Evolutionary conservation across 2,888 invertebrate species (phyloP), one percentile per base, ranked within the genome.

Genomic region (Ephialtes manifestator): DNA sequence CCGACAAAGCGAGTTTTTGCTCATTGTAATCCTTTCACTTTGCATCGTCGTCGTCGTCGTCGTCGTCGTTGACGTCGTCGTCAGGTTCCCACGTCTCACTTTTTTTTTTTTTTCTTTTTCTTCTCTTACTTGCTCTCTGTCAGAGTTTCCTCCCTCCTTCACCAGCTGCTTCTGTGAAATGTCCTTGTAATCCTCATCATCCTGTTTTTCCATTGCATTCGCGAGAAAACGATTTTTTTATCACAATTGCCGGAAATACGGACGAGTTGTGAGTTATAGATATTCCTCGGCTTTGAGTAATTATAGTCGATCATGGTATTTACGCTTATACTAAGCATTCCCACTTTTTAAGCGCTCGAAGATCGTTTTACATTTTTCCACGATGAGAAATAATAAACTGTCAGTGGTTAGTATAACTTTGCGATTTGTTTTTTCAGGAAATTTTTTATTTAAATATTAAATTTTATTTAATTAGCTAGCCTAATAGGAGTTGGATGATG

Each of bases 11-110:
- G 81, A 79, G 75, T 72, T 81, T 77, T 80, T 85, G 86, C 72
- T 81, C 83, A 88, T 88, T 88, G 88, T 87, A 83, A 86, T 88
- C 88, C 87, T 88, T 88, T 88, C 88, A 88, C 87, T 88, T 88
- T 88, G 79, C 85, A 85, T 82, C 85, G 84, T 53, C 83, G 78
- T 84, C 85, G 84, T 55, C 83, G 78, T 84, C 85, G 84, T 55
- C 83, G 78, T 84, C 81, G 78, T 83, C 84, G 71, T 85, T 78
- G 80, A 72, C 80, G 81, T 76, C 82, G 83, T 68, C 82, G 84
- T 85, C 85, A 84, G 81, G 84, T 86, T 86, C 86, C 86, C 88
- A 86, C 86, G 86, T 86, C 75, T 76, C 68, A 68, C 63, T 76
- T 71, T 78, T 68, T 70, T 76, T 81, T 70, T 78, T 70, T 53